Base-by-base conservation (phyloP, 2,888 invertebrate species). In the Drosophila neonasuta region DNA sequence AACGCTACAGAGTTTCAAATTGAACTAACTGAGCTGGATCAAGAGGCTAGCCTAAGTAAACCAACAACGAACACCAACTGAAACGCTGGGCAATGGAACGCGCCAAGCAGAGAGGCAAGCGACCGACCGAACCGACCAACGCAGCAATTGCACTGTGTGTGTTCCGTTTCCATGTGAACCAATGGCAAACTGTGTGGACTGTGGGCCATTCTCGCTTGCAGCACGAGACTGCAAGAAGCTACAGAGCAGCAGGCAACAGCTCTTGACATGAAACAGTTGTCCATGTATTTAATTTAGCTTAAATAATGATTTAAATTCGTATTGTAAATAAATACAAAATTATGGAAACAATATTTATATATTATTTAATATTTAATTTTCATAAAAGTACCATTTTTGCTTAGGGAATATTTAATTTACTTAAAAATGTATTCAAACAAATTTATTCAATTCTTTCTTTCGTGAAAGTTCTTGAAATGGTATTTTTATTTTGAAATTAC, bases 1-100 rank as follows among this genome's bases (percentile, higher is more conserved):
- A 80, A 86, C 80, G 75, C 74, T 71, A 63, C 75, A 81, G 79
- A 87, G 85, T 81, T 82, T 83, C 71, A 87, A 86, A 68, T 75
- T 45, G 65, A 73, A 73, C 77, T 73, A 73, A 78, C 48, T 62
- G 58, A 55, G 50, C 54, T 51, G 60, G 46, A 68, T 39, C 49
- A 36, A 49, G 45, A 59, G 44, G 41, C 55, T 17, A 55, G 39
- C 60, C 11, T 10, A 49, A 58, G 61, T 75, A 69, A 62, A 58
- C 61, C 63, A 58, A 17, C 34, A 17, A 20, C 20, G 11, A 2
- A 13, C 39, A 10, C 3, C 10, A 13, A 29, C 8, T 10, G 48
- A 42, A 61, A 54, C 59, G 29, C 34, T 32, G 29, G 59, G 48
- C 42, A 60, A 6, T 57, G 52, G 51, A 55, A 71, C 20, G 45